phyloP scores from a whole-genome alignment of 2,113 vertebrate genomes.

The Recurvirostra avosetta region DNA sequence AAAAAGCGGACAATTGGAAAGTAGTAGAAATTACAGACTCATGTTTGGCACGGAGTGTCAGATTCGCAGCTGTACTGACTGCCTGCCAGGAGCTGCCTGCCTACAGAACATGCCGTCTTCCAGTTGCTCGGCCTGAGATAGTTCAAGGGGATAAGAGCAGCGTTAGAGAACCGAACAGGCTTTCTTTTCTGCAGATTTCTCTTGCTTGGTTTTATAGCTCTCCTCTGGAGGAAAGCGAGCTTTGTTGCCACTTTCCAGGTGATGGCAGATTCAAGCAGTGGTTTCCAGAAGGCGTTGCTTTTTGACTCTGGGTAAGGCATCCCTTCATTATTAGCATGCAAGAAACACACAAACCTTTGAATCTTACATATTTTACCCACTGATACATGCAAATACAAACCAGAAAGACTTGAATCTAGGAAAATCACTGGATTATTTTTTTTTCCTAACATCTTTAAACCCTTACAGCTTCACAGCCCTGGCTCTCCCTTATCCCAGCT shows the following conservation, averaged over 20 bases:
- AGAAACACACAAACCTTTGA: not conserved
- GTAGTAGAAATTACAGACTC: slow-evolving; percentile 14
- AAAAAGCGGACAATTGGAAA: not conserved
- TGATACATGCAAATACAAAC: not conserved
- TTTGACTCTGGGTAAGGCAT: not conserved
- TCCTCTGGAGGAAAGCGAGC: not conserved
- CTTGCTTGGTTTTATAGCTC: not conserved
- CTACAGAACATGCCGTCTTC: slow-evolving; percentile 17
- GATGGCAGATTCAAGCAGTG: not conserved
- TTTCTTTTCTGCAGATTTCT: not conserved
- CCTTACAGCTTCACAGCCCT: not conserved
- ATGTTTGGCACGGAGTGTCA: not conserved
- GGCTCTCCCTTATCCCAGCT: not conserved
- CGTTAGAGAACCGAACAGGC: not conserved
- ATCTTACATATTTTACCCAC: not conserved
- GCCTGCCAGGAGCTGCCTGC: slow-evolving; percentile 6
- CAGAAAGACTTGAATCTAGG: not conserved
- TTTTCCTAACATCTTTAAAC: not conserved
- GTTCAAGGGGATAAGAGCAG: not conserved
- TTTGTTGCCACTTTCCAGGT: not conserved
- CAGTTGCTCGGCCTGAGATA: not conserved
- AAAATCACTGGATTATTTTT: not conserved
- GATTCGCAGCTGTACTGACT: not conserved
- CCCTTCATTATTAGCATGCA: not conserved
- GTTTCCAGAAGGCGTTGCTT: not conserved